Percentiles rank a stretch among this genome's conserved stretches.
phyloP scores from a whole-genome alignment of 2,113 vertebrate genomes.

The Maccullochella peelii region DNA sequence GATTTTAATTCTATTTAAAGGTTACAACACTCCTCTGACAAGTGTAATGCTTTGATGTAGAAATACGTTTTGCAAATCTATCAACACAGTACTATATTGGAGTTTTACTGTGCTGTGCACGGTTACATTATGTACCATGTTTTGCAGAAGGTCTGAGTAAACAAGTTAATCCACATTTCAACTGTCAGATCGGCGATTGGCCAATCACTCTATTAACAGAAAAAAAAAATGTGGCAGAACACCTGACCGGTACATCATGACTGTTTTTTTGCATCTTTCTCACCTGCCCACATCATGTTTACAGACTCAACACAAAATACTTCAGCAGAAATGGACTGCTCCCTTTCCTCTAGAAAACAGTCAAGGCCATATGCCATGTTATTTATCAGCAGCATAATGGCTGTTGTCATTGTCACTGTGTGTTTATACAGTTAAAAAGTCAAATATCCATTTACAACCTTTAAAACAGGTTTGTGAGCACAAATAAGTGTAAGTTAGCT shows the following conservation, averaged over 20 bases:
- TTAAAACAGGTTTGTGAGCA: slow-evolving; percentile 45
- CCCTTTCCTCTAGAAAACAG: slow-evolving; percentile 53
- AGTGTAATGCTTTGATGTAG: neutral
- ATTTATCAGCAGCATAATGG: slow-evolving; percentile 47
- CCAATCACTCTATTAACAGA: neutral
- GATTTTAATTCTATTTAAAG: slow-evolving; percentile 11
- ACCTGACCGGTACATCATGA: neutral
- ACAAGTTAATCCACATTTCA: neutral
- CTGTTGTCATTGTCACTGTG: slow-evolving; percentile 10
- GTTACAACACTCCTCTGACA: neutral
- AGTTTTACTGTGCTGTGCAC: neutral
- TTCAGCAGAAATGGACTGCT: neutral
- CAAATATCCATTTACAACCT: slow-evolving; percentile 23
- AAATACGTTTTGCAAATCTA: slow-evolving; percentile 1
- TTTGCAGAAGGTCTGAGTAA: neutral
- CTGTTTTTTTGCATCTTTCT: slow-evolving; percentile 25
- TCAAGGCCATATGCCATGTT: slow-evolving; percentile 32
- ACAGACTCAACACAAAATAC: slow-evolving; percentile 29
- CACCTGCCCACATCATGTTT: slow-evolving; percentile 9
- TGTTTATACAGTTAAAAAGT: slow-evolving; percentile 14
- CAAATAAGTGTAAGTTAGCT: slow-evolving; percentile 8
- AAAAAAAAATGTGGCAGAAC: neutral
- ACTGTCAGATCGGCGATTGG: neutral
- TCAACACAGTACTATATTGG: neutral
- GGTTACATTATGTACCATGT: neutral